phyloP scores from a whole-genome alignment of 2,888 invertebrate species.

The Drosophila mercatorum region DNA sequence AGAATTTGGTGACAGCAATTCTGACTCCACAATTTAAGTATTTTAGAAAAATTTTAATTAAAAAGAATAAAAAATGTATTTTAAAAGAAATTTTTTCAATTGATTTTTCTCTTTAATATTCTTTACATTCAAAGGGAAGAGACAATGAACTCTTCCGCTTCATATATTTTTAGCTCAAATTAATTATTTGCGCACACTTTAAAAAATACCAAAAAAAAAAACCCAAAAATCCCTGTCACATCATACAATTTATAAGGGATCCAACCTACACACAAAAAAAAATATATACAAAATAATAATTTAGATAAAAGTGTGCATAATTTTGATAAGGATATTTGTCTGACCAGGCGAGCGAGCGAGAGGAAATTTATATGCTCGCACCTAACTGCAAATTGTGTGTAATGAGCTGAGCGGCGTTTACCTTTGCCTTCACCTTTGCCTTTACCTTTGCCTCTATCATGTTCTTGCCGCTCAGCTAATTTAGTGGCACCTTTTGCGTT shows the following conservation, averaged over 20 bases:
- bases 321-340: slow-evolving; percentile 63
- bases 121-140: too few relatives aligned
- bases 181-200: slow-evolving; percentile 4
- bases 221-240: slow-evolving; percentile 10
- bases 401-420: slow-evolving; percentile 79
- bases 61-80: not conserved
- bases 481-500: slow-evolving; percentile 72
- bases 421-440: slow-evolving; percentile 49
- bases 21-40: not conserved
- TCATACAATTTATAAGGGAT: slow-evolving; percentile 42
- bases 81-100: not conserved
- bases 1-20: slow-evolving; percentile 18
- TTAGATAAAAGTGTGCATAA: slow-evolving; percentile 77
- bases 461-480: slow-evolving; percentile 42
- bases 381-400: slow-evolving; percentile 83
- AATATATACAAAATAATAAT: slow-evolving; percentile 66
- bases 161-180: not conserved
- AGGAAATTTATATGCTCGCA: slow-evolving; percentile 82
- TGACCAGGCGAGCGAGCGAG: slow-evolving; percentile 25
- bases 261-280: slow-evolving; percentile 9
- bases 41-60: too few relatives aligned
- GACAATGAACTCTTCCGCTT: not conserved
- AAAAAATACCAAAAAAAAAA: not conserved
- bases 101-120: too few relatives aligned
- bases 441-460: slow-evolving; percentile 45